Evolutionary conservation across 2,113 vertebrate species (phyloP).

Genomic region (Ceyx melanurus): DNA sequence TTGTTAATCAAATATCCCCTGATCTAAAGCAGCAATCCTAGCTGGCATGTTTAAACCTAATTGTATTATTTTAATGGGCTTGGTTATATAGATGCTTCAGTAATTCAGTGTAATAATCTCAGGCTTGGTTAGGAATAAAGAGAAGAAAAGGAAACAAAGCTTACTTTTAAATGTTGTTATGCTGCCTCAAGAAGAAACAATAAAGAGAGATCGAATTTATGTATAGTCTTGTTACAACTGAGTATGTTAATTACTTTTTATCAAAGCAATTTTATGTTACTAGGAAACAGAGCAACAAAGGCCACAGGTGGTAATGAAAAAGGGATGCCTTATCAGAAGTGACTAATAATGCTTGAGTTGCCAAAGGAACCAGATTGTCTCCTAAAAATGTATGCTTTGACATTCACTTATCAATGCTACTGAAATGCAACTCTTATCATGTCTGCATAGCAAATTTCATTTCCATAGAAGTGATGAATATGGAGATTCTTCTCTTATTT

Average conservation of each 20-base stretch:
- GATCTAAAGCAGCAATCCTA: not conserved
- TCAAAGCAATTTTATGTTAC: slow-evolving; percentile 57
- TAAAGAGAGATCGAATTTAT: slow-evolving; percentile 34
- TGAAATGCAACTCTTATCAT: slow-evolving; percentile 70
- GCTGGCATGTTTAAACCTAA: not conserved
- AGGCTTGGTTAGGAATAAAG: not conserved
- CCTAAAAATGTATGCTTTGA: slow-evolving; percentile 71
- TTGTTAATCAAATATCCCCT: slow-evolving; percentile 9
- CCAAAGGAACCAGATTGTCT: slow-evolving; percentile 71
- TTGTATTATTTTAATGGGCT: slow-evolving; percentile 8
- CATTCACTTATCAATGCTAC: slow-evolving; percentile 70
- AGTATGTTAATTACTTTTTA: slow-evolving; percentile 73
- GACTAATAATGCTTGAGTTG: slow-evolving; percentile 58
- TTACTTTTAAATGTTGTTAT: not conserved
- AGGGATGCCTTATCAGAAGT: slow-evolving; percentile 59
- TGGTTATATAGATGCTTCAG: not conserved
- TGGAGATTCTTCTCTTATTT: slow-evolving; percentile 56
- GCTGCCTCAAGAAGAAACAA: slow-evolving; percentile 5
- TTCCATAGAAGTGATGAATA: slow-evolving; percentile 66
- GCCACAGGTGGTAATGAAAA: slow-evolving; percentile 69
- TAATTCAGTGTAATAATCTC: not conserved
- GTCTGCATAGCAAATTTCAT: slow-evolving; percentile 68
- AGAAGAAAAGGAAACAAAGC: slow-evolving; percentile 5
- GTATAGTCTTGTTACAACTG: slow-evolving; percentile 34
- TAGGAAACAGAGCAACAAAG: slow-evolving; percentile 67